Evolutionary conservation across 1,140 invertebrate genomes (phyloP).

Genomic region (Musca vetustissima): DNA sequence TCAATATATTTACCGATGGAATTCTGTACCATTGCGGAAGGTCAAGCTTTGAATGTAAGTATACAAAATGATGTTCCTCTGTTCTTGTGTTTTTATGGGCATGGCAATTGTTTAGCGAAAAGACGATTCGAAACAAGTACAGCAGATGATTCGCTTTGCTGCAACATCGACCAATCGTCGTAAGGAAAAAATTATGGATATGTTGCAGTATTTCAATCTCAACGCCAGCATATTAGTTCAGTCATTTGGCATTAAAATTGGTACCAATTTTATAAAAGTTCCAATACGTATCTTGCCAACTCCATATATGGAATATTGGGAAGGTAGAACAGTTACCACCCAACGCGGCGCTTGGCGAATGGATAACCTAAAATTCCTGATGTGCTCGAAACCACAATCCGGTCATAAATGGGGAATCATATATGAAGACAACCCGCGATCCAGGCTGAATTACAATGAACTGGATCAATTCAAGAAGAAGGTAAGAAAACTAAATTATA

Average conservation of each 20-base stretch:
- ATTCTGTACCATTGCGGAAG: constrained; percentile 62
- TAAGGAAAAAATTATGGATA: constrained; percentile 65
- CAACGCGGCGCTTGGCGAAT: constrained; percentile 43
- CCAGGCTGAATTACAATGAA: neutral
- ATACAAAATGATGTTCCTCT: neutral
- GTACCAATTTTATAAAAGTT: constrained; percentile 60
- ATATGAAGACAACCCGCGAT: constrained; percentile 6
- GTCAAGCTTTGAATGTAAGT: constrained; percentile 60
- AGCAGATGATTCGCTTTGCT: constrained; percentile 66
- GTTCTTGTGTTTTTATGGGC: neutral
- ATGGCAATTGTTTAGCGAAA: constrained; percentile 47
- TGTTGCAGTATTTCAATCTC: constrained; percentile 57
- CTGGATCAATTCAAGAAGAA: constrained; percentile 9
- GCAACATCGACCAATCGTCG: constrained; percentile 64
- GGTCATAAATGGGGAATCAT: constrained; percentile 45
- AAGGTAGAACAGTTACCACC: constrained; percentile 20
- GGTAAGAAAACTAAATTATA: too few relatives aligned
- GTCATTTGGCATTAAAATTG: constrained; percentile 64
- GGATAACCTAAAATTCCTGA: constrained; percentile 28
- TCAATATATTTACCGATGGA: constrained; percentile 64
- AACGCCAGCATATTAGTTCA: constrained; percentile 58
- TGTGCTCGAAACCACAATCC: constrained; percentile 22
- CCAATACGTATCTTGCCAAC: constrained; percentile 61
- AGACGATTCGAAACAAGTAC: constrained; percentile 60
- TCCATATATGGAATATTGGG: constrained; percentile 59